Evolutionary conservation across 2,888 invertebrate genomes (phyloP).

Genomic region (Campopleginae sp.): DNA sequence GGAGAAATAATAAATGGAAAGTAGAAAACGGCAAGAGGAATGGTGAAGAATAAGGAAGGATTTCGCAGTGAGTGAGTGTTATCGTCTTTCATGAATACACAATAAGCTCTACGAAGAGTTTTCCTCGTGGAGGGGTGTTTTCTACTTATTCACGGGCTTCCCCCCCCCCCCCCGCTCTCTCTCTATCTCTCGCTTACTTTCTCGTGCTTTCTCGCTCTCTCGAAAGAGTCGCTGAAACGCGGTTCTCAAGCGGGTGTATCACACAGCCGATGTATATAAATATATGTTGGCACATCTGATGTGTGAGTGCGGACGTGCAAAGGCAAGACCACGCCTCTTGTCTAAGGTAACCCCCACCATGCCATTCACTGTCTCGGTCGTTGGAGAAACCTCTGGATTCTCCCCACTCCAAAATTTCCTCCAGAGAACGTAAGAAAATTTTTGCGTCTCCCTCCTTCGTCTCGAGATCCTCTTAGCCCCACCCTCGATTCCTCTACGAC

Average conservation of each 20-base stretch:
- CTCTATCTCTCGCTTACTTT: neutral
- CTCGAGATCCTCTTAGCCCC: constrained; percentile 61
- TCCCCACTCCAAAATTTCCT: constrained; percentile 54
- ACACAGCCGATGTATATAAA: constrained; percentile 14
- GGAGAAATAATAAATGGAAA: constrained; percentile 55
- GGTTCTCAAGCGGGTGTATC: constrained; percentile 38
- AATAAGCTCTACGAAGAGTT: constrained; percentile 28
- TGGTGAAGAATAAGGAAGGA: constrained; percentile 62
- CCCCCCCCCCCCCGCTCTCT: neutral
- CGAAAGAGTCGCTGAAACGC: constrained; percentile 54
- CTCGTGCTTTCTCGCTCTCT: neutral
- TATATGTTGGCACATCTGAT: neutral
- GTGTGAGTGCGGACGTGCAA: constrained; percentile 55
- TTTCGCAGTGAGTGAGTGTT: constrained; percentile 65
- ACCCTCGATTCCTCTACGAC: constrained; percentile 34
- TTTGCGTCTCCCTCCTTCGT: constrained; percentile 63
- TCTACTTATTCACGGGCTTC: constrained; percentile 16
- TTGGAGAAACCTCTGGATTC: constrained; percentile 59
- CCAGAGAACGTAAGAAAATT: constrained; percentile 66
- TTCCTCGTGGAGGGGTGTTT: constrained; percentile 41
- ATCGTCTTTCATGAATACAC: constrained; percentile 58
- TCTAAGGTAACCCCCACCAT: constrained; percentile 82
- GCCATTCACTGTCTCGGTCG: constrained; percentile 71
- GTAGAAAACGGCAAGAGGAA: constrained; percentile 42
- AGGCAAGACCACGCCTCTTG: constrained; percentile 83